A percentile compares a stretch with the other conserved stretches of the same genome.
Evolutionary conservation across 37 sponge, comb jelly and placozoan genomes (phyloP).

Genomic region (Hexactinellida sp.): DNA sequence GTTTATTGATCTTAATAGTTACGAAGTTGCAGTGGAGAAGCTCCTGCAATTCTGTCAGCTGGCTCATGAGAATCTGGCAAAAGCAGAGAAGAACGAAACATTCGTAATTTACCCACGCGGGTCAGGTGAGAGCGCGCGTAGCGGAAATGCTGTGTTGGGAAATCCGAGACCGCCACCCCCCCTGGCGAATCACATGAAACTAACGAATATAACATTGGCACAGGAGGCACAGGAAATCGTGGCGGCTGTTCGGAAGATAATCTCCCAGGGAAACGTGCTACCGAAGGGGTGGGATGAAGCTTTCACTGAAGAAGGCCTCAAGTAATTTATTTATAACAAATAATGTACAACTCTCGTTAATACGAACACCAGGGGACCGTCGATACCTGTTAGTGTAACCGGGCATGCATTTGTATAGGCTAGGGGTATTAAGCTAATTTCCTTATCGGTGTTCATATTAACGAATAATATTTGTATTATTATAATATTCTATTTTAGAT

Average conservation of each 20-base stretch:
- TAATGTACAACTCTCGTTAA: not conserved
- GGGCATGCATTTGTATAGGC: too few relatives aligned
- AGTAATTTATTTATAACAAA: not conserved
- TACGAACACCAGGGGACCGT: too few relatives aligned
- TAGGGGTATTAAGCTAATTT: not conserved
- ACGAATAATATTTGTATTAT: not conserved
- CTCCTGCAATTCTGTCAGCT: conserved; percentile 7
- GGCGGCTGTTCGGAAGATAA: not conserved
- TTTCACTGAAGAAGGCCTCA: conserved; percentile 5
- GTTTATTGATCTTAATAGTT: too few relatives aligned
- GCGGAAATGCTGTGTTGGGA: not conserved
- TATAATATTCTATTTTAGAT: not conserved
- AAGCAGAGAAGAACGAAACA: not conserved
- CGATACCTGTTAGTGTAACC: too few relatives aligned
- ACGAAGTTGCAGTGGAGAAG: not conserved
- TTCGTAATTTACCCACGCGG: not conserved
- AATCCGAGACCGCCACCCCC: not conserved
- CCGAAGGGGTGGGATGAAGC: conserved; percentile 14
- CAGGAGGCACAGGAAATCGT: conserved; percentile 13
- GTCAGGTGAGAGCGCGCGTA: not conserved
- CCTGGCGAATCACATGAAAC: not conserved
- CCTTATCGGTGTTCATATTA: not conserved
- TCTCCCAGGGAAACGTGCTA: not conserved
- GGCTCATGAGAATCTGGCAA: not conserved
- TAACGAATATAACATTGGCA: not conserved